Conservation (phyloP, 1,140 invertebrate genomes). For the Penaeus japonicus region DNA sequence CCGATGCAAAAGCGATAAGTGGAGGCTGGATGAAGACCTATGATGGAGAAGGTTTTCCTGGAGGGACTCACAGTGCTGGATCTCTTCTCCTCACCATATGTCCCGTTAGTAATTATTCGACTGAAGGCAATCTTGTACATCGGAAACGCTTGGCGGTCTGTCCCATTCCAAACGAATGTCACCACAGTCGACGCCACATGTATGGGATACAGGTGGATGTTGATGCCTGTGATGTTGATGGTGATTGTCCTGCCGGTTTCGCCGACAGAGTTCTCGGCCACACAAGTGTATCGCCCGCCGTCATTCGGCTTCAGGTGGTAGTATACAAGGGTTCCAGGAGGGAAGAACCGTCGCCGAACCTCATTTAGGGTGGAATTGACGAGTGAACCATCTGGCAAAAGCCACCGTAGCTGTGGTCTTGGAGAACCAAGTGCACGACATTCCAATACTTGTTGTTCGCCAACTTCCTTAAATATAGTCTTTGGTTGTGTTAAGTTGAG, state of each 20-base stretch:
- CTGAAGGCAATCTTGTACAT: slow-evolving; percentile 65
- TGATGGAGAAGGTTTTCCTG: slow-evolving; percentile 64
- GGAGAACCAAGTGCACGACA: slow-evolving; percentile 66
- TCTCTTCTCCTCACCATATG: slow-evolving; percentile 63
- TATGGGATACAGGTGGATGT: slow-evolving; percentile 63
- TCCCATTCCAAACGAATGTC: slow-evolving; percentile 66
- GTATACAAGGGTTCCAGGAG: slow-evolving; percentile 63
- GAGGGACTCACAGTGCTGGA: slow-evolving; percentile 59
- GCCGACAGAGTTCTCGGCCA: slow-evolving; percentile 61
- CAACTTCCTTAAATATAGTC: slow-evolving; percentile 63
- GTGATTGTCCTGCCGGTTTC: slow-evolving; percentile 46
- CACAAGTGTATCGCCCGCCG: slow-evolving; percentile 61
- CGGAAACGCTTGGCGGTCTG: slow-evolving; percentile 63
- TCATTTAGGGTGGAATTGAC: slow-evolving; percentile 62
- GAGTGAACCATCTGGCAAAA: slow-evolving; percentile 63
- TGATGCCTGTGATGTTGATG: slow-evolving; percentile 62
- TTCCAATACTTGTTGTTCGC: slow-evolving; percentile 63
- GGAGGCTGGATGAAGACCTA: slow-evolving; percentile 63
- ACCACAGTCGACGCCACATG: slow-evolving; percentile 64
- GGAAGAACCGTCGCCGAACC: slow-evolving; percentile 61
- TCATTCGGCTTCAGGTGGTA: slow-evolving; percentile 61
- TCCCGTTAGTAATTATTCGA: slow-evolving; percentile 49
- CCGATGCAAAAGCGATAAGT: slow-evolving; percentile 67
- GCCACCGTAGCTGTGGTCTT: slow-evolving; percentile 64
- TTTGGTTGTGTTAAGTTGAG: slow-evolving; percentile 47